These are phyloP conservation scores for Lepilemur septentrionalis DNA, from an alignment of 2,797 vertebrate species.

Conservation along the genomic window DNA sequence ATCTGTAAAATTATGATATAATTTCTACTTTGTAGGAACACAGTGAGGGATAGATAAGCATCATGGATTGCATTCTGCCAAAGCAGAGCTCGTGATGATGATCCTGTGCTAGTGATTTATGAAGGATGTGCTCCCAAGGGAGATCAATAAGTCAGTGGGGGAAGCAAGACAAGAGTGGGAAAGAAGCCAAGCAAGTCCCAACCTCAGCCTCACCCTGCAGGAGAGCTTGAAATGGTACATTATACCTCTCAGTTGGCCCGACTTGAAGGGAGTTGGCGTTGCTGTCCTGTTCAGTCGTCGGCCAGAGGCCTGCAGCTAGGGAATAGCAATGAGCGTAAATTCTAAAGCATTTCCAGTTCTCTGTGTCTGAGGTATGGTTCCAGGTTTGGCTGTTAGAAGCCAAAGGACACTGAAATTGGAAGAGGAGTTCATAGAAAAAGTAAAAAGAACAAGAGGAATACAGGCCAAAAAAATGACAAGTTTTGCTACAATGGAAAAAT, in stretches of 20 bases:
- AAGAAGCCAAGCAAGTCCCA: conserved; percentile 12
- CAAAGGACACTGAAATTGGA: neutral
- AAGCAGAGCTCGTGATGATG: neutral
- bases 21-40: conserved; percentile 28
- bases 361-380: neutral
- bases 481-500: neutral
- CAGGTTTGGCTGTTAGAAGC: neutral
- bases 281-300: neutral
- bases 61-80: neutral
- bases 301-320: neutral
- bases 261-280: neutral
- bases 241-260: neutral
- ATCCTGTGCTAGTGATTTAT: neutral
- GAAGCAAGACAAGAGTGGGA: neutral
- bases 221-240: neutral
- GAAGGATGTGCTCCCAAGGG: neutral
- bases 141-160: neutral
- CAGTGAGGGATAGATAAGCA: neutral
- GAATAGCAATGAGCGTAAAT: neutral
- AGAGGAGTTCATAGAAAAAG: neutral
- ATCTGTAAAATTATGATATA: neutral
- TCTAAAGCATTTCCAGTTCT: neutral
- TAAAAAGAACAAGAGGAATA: neutral
- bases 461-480: neutral
- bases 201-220: neutral